Evolutionary conservation across 2,797 vertebrate genomes (phyloP), one percentile per base, ranked within the genome.

Genomic region (Petrocephalus sullivani): DNA sequence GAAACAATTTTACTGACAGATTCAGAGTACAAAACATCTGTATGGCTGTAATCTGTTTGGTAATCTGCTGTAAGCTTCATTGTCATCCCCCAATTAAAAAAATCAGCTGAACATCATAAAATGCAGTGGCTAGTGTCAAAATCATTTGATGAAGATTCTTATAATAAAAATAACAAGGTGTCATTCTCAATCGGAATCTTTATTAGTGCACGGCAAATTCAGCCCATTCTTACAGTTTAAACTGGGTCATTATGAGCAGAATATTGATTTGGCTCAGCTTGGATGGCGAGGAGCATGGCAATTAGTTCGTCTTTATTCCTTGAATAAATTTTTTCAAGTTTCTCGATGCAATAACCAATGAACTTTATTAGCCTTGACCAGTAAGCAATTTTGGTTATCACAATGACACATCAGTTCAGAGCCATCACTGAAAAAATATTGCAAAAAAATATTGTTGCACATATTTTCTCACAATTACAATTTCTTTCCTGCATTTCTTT

Each of bases 111-210:
- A 82, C 19, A 64, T 6, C 64, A 23, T 58, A 58, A n/a, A 81
- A 89, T 60, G 54, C 23, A 5, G 54, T 58, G 21, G n/a, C 51
- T 19, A 75, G 81, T 14, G 49, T 2, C 8, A 49, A 67, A 90
- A 86, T 21, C 71, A 37, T 84, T 71, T 54, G 81, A 88, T 75
- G 83, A 49, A 37, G 85, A 83, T 87, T 90, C 85, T 61, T 58
- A 53, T 33, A 88, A 46, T 53, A 81, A 90, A 89, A 61, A 58
- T 54, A 81, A 82, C 67, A 85, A 4, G 86, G 28, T 89, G 84
- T 75, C 89, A 89, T 86, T 33, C 10, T 87, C 64, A 87, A 86
- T 88, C 88, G 85, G n/a, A 88, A 88, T 90, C 91, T 82, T 41
- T 83, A 86, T 89, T 60, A 86, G 53, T 41, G 54, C 23, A 85